phyloP scores from a whole-genome alignment of 2,888 invertebrate species.

The Leptinotarsa haldemani region DNA sequence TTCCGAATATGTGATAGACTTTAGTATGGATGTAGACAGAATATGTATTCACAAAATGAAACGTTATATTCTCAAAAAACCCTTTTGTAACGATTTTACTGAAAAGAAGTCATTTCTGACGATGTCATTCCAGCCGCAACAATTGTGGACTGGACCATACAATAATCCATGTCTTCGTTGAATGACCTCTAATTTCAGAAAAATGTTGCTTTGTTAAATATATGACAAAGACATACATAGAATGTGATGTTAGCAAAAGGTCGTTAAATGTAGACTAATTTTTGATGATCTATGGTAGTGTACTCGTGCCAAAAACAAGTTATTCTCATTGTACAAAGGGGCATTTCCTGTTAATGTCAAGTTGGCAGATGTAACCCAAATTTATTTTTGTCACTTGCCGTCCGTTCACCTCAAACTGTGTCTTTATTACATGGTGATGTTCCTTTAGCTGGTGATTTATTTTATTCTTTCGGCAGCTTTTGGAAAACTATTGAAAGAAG shows the following conservation, averaged over 20 bases:
- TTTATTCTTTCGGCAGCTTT: neutral
- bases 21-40: too few species aligned
- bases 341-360: slow-evolving; percentile 49
- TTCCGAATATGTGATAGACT: too few species aligned
- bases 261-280: slow-evolving; percentile 28
- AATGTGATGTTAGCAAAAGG: slow-evolving; percentile 26
- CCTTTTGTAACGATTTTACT: too few species aligned
- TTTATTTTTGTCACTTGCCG: neutral
- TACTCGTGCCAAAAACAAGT: slow-evolving; percentile 48
- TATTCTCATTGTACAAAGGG: slow-evolving; percentile 43
- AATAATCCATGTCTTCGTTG: slow-evolving; percentile 2
- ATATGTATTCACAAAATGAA: too few species aligned
- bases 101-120: too few species aligned
- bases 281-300: slow-evolving; percentile 27
- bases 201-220: slow-evolving; percentile 16
- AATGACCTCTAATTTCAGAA: slow-evolving; percentile 13
- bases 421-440: neutral
- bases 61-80: too few species aligned
- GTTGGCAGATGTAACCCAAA: slow-evolving; percentile 51
- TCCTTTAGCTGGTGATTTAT: neutral
- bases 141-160: neutral
- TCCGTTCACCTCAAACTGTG: neutral
- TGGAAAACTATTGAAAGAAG: neutral
- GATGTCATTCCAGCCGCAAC: too few species aligned
- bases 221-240: slow-evolving; percentile 23